Percentiles rank a stretch among this genome's conserved stretches.
phyloP scores from a whole-genome alignment of 2,888 invertebrate genomes.

The Phengaris arion region DNA sequence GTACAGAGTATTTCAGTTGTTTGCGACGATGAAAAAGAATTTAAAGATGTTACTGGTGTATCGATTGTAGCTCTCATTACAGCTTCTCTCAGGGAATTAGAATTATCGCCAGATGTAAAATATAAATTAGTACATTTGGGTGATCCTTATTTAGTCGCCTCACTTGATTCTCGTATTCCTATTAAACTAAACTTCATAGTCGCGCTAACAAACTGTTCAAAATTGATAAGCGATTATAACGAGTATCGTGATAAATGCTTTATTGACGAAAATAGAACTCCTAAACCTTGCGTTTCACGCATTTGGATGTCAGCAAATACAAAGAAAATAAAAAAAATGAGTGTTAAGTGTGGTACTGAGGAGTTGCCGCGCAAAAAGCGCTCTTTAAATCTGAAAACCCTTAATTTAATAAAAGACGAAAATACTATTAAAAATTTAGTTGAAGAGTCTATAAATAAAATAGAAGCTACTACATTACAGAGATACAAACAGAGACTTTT shows the following conservation, averaged over 20 bases:
- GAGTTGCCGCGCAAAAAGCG: constrained; percentile 45
- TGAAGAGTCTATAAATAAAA: constrained; percentile 55
- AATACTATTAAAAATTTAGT: constrained; percentile 53
- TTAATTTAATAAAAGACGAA: constrained; percentile 50
- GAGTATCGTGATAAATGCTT: constrained; percentile 47
- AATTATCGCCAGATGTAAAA: constrained; percentile 46
- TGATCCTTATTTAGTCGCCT: constrained; percentile 56
- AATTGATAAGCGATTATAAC: constrained; percentile 42
- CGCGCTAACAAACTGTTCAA: constrained; percentile 57
- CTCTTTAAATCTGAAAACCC: constrained; percentile 43
- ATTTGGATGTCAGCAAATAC: constrained; percentile 53
- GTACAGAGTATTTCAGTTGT: constrained; percentile 51
- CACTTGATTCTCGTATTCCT: constrained; percentile 52
- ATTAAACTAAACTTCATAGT: constrained; percentile 53
- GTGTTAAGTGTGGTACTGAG: constrained; percentile 44
- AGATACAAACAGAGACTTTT: constrained; percentile 62
- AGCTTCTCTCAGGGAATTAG: constrained; percentile 51
- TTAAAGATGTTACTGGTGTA: constrained; percentile 54
- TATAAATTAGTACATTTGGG: constrained; percentile 57
- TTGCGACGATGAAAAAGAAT: constrained; percentile 58
- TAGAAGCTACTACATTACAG: constrained; percentile 60
- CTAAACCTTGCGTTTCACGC: constrained; percentile 51
- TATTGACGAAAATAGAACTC: constrained; percentile 45
- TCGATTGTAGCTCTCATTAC: constrained; percentile 48
- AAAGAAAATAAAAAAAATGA: constrained; percentile 48